A percentile compares a stretch with the other conserved stretches of the same genome.
These are phyloP conservation scores for Globodera rostochiensis DNA, from an alignment of 1,140 invertebrate genomes.

Conservation along the genomic window DNA sequence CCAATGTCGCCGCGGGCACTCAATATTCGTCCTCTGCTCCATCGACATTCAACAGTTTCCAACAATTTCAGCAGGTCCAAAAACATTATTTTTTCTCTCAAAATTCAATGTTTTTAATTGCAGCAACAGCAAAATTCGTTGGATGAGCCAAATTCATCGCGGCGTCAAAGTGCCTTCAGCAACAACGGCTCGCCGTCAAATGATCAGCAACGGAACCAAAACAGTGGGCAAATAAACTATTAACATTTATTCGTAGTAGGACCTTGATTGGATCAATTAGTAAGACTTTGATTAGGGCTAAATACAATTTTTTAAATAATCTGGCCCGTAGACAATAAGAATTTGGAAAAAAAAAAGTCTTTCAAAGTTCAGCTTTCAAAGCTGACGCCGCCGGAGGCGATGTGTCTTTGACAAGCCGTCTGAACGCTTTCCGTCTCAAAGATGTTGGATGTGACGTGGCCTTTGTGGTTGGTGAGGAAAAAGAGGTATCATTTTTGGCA, in stretches of 20 bases:
- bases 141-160: constrained; percentile 3
- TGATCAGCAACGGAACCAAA: background rate
- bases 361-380: background rate
- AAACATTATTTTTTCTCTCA: background rate
- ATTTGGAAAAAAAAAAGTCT: background rate
- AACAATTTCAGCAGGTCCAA: constrained; percentile 16
- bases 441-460: constrained; percentile 36
- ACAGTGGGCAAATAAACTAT: background rate
- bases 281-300: too few relatives aligned
- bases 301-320: too few relatives aligned
- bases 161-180: background rate
- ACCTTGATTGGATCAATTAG: too few relatives aligned
- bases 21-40: constrained; percentile 22
- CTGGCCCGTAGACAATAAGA: too few relatives aligned
- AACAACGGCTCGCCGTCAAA: background rate
- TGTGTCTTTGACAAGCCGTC: constrained; percentile 27
- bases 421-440: constrained; percentile 32
- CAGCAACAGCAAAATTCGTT: background rate
- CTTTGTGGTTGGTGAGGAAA: constrained; percentile 37
- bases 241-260: background rate
- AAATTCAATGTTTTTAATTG: background rate
- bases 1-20: background rate
- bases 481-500: constrained; percentile 8
- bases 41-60: constrained; percentile 23
- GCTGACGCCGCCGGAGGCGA: background rate